Evolutionary conservation across 1,140 invertebrate species (phyloP).

Genomic region (Brachionus angularis): DNA sequence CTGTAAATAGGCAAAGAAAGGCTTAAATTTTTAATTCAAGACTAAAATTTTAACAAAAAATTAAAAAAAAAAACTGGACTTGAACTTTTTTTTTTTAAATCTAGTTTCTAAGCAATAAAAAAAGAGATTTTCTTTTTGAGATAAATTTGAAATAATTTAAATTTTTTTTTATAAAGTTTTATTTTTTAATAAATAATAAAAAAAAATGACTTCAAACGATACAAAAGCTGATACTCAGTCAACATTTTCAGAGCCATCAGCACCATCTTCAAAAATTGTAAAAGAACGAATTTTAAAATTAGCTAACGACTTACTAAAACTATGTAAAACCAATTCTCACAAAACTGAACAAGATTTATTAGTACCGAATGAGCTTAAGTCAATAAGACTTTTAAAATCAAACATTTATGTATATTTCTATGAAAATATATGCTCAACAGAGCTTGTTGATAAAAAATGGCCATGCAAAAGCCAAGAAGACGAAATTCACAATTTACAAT

Average conservation of each 20-base stretch:
- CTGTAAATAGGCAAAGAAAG: too few species aligned
- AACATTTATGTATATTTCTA: constrained; percentile 23
- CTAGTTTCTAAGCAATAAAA: too few species aligned
- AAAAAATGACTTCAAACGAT: not conserved
- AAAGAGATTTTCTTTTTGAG: too few species aligned
- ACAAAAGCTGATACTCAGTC: not conserved
- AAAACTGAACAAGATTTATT: not conserved
- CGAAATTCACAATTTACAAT: constrained; percentile 56
- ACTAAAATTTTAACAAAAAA: too few species aligned
- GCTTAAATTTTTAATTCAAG: too few species aligned
- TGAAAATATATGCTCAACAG: constrained; percentile 25
- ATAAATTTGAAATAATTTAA: too few species aligned
- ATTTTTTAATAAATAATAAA: too few species aligned
- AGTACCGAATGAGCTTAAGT: constrained; percentile 2
- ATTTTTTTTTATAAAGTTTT: too few species aligned
- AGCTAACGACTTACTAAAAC: constrained; percentile 5
- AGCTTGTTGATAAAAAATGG: constrained; percentile 42
- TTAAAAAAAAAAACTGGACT: too few species aligned
- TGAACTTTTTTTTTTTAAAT: too few species aligned
- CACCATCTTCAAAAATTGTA: not conserved
- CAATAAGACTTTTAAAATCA: constrained; percentile 30
- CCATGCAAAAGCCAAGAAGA: constrained; percentile 48
- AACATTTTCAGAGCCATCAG: not conserved
- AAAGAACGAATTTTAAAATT: not conserved
- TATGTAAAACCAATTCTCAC: constrained; percentile 6